Conservation (phyloP, 2,113 vertebrate genomes). For the Notothenia rossii region DNA sequence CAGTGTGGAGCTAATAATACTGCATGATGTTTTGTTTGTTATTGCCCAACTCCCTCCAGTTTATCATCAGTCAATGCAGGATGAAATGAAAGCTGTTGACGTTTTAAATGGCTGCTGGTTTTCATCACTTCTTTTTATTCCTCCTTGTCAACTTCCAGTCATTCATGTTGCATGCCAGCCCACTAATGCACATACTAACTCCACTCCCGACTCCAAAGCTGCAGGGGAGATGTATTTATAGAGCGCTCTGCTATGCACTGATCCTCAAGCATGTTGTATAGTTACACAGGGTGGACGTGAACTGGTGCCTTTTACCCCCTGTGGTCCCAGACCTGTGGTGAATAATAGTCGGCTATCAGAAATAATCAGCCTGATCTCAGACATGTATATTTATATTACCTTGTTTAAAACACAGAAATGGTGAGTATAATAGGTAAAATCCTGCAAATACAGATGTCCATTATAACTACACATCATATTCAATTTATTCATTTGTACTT, state of each 20-base stretch:
- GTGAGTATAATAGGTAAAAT: neutral
- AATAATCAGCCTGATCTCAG: slow-evolving; percentile 7
- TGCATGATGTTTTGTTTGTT: neutral
- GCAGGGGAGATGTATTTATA: slow-evolving; percentile 81
- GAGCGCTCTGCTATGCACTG: slow-evolving; percentile 71
- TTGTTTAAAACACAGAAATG: neutral
- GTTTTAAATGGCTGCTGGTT: slow-evolving; percentile 5
- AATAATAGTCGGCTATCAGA: neutral
- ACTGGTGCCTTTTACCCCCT: slow-evolving; percentile 9
- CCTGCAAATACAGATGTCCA: slow-evolving; percentile 3
- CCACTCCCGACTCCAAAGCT: slow-evolving; percentile 68
- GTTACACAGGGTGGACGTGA: slow-evolving; percentile 58
- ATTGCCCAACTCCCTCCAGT: slow-evolving; percentile 5
- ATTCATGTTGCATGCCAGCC: slow-evolving; percentile 53
- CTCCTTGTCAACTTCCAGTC: slow-evolving; percentile 57
- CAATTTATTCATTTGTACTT: neutral
- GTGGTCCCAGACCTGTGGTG: slow-evolving; percentile 24
- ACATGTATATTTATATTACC: neutral
- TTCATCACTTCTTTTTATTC: slow-evolving; percentile 50
- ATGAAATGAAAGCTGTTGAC: slow-evolving; percentile 32
- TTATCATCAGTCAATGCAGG: neutral
- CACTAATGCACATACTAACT: slow-evolving; percentile 75
- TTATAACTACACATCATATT: neutral
- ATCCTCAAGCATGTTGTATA: slow-evolving; percentile 71
- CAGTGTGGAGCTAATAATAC: neutral